Evolutionary conservation across 2,888 invertebrate genomes (phyloP).

Genomic region (Hoplodrina ambigua): DNA sequence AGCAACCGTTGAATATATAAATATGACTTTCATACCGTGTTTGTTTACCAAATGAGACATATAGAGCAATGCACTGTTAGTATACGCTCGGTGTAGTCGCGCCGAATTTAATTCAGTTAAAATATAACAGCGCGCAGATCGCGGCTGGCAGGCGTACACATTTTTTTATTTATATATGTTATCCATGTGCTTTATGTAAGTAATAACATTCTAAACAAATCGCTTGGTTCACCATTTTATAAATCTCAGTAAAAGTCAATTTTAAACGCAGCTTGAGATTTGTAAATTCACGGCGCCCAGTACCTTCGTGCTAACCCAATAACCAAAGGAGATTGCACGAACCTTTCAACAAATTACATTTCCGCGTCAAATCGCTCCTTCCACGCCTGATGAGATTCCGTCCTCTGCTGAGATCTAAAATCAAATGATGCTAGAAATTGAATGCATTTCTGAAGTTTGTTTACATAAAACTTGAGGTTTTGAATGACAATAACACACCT

Average conservation of each 20-base stretch:
- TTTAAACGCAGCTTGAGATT: constrained; percentile 2
- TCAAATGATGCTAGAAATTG: neutral
- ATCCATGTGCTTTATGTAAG: too few species aligned
- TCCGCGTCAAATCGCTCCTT: neutral
- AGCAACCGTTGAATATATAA: neutral
- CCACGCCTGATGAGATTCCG: constrained; percentile 6
- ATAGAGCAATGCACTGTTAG: neutral
- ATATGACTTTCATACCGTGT: neutral
- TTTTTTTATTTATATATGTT: neutral
- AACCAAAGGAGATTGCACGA: constrained; percentile 6
- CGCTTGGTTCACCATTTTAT: neutral
- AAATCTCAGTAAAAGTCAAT: constrained; percentile 7
- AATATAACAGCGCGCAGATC: neutral
- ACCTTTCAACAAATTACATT: constrained; percentile 28
- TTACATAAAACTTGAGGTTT: neutral
- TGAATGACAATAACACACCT: too few species aligned
- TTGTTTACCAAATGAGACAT: constrained; percentile 10
- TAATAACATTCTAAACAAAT: neutral
- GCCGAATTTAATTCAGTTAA: neutral
- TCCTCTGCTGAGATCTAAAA: neutral
- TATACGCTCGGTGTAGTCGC: neutral
- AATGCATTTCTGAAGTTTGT: neutral
- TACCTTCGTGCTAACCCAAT: constrained; percentile 16
- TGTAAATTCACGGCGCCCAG: neutral
- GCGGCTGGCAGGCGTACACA: neutral